Evolutionary conservation across 2,888 invertebrate genomes (phyloP).

Genomic region (Agrotis clavis): DNA sequence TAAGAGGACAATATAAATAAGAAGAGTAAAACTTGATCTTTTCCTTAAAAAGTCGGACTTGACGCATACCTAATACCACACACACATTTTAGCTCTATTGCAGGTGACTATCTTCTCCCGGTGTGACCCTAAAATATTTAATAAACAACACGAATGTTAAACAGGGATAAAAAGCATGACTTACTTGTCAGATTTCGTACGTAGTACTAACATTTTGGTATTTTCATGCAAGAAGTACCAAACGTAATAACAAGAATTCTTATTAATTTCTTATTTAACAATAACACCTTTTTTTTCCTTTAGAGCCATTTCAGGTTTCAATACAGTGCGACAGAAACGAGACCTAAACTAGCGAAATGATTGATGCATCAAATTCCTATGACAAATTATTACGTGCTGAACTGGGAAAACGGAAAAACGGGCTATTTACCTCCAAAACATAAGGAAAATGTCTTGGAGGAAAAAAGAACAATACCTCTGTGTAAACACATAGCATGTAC

Average conservation of each 20-base stretch:
- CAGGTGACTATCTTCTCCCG: too few relatives aligned
- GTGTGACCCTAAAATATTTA: too few relatives aligned
- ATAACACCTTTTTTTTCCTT: too few relatives aligned
- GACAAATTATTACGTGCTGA: neutral
- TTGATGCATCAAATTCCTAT: neutral
- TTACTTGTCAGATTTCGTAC: neutral
- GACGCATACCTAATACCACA: too few relatives aligned
- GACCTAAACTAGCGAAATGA: neutral
- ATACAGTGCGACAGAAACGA: neutral
- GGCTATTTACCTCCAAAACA: constrained; percentile 18
- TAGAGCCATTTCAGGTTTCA: too few relatives aligned
- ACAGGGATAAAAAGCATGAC: too few relatives aligned
- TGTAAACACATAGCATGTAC: neutral
- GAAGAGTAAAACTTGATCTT: neutral
- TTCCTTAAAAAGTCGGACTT: neutral
- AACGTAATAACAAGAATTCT: too few relatives aligned
- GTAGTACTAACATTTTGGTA: neutral
- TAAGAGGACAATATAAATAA: neutral
- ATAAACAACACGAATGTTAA: too few relatives aligned
- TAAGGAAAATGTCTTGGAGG: constrained; percentile 45
- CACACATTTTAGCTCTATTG: too few relatives aligned
- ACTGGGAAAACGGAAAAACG: constrained; percentile 27
- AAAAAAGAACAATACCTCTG: constrained; percentile 30
- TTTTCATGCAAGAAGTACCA: neutral
- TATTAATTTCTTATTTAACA: too few relatives aligned